These are phyloP conservation scores for Phainopepla nitens DNA, from an alignment of 2,113 vertebrate genomes.

Conservation along the genomic window DNA sequence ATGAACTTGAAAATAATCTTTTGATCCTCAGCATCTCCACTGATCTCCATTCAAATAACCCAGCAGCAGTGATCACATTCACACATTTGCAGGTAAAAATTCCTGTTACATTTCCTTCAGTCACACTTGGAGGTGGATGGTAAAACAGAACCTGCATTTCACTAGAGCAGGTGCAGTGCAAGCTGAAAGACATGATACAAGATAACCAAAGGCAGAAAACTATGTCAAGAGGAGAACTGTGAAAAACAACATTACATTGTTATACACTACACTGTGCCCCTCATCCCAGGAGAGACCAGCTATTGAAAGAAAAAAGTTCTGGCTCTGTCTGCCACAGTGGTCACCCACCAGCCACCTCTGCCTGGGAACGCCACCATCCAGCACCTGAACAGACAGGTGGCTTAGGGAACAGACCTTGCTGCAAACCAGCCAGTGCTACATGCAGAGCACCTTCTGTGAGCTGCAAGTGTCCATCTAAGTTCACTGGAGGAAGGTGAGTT, in stretches of 20 bases:
- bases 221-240: background rate
- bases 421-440: background rate
- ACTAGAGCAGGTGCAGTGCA: background rate
- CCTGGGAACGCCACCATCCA: background rate
- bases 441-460: background rate
- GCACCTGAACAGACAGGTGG: background rate
- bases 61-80: background rate
- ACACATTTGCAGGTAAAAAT: background rate
- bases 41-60: background rate
- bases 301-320: background rate
- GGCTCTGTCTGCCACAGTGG: accelerated
- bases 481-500: background rate
- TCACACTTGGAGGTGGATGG: background rate
- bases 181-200: background rate
- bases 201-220: background rate
- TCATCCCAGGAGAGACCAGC: background rate
- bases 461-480: background rate
- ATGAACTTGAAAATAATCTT: background rate
- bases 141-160: background rate
- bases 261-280: background rate
- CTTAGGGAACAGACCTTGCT: background rate
- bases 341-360: background rate
- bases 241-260: background rate
- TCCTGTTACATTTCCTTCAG: background rate
- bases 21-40: background rate